Conservation (phyloP, 2,888 invertebrate species). For the Oscheius sp. region DNA sequence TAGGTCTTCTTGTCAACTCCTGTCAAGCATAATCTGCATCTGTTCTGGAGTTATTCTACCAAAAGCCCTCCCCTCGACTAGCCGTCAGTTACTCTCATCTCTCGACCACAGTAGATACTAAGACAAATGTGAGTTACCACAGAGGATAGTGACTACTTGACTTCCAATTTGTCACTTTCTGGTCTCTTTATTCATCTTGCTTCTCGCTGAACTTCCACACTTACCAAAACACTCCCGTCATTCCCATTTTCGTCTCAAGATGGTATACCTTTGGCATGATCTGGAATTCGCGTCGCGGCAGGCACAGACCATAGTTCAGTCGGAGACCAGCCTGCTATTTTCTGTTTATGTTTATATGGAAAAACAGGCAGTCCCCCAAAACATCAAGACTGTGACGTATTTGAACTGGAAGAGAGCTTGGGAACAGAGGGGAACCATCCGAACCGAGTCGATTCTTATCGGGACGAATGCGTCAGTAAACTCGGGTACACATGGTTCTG, state of each 20-base stretch:
- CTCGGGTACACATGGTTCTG: too few relatives aligned
- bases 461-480: too few relatives aligned
- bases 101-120: too few relatives aligned
- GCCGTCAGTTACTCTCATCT: too few relatives aligned
- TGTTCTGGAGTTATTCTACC: too few relatives aligned
- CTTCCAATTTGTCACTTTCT: background rate
- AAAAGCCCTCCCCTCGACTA: too few relatives aligned
- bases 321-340: background rate
- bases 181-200: background rate
- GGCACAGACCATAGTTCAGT: background rate
- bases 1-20: too few relatives aligned
- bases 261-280: background rate
- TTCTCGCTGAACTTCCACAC: background rate
- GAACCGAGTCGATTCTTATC: too few relatives aligned
- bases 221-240: background rate
- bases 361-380: too few relatives aligned
- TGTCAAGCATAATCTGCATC: too few relatives aligned
- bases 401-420: background rate
- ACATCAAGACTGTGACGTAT: too few relatives aligned
- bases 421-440: slow-evolving; percentile 3
- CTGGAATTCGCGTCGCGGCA: background rate
- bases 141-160: background rate
- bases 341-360: too few relatives aligned
- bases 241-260: background rate
- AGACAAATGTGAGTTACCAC: background rate